Evolutionary conservation across 2,888 invertebrate species (phyloP).

Genomic region (Bombyx huttoni): DNA sequence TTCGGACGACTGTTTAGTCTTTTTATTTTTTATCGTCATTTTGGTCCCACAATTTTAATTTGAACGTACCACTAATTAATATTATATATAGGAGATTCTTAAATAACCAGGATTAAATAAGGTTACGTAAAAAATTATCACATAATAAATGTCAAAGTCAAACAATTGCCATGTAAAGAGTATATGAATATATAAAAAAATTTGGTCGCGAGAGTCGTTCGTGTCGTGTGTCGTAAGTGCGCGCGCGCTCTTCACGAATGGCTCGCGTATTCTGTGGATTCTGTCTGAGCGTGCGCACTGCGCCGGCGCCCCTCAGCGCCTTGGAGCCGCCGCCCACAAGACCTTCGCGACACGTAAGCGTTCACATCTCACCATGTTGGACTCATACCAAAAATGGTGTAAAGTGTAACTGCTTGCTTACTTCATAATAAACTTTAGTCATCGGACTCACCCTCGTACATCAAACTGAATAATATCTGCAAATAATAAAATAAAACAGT

Average conservation of each 20-base stretch:
- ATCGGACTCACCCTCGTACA: slow-evolving; percentile 10
- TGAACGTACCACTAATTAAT: slow-evolving; percentile 17
- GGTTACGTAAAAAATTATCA: slow-evolving; percentile 32
- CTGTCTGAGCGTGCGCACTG: slow-evolving; percentile 5
- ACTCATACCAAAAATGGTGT: slow-evolving; percentile 65
- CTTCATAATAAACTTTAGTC: slow-evolving; percentile 31
- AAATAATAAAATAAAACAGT: too few species aligned
- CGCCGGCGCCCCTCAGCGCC: slow-evolving; percentile 32
- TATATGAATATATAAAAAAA: slow-evolving; percentile 20
- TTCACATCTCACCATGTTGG: slow-evolving; percentile 50
- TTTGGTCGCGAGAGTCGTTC: slow-evolving; percentile 64
- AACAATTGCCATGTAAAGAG: slow-evolving; percentile 54
- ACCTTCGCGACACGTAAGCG: slow-evolving; percentile 66
- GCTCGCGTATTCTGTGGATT: slow-evolving; percentile 51
- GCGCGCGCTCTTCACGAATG: slow-evolving; percentile 62
- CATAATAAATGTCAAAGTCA: slow-evolving; percentile 40
- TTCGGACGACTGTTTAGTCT: too few species aligned
- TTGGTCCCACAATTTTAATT: slow-evolving; percentile 44
- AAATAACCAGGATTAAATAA: slow-evolving; percentile 46
- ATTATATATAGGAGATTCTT: slow-evolving; percentile 45
- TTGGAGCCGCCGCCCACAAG: slow-evolving; percentile 46
- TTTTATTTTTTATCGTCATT: slow-evolving; percentile 72
- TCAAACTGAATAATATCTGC: background rate
- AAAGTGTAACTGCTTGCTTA: slow-evolving; percentile 29
- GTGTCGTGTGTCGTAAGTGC: slow-evolving; percentile 54